phyloP scores from a whole-genome alignment of 1,140 invertebrate species.

The Xylocopa sonorina region DNA sequence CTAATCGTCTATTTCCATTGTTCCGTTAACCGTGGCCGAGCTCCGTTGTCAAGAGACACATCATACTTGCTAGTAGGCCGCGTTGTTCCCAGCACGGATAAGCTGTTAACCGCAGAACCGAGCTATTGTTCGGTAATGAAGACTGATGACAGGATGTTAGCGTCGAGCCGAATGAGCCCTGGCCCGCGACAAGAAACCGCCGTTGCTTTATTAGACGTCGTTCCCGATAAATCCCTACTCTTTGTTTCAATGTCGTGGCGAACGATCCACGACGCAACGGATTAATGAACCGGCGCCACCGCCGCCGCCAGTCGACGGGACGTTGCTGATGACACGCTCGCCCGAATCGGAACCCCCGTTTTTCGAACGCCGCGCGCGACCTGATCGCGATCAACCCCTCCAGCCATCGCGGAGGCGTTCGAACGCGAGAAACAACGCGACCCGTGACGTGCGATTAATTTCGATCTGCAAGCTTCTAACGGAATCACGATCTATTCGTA shows the following conservation, averaged over 20 bases:
- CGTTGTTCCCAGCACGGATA: conserved; percentile 66
- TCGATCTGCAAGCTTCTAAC: no score
- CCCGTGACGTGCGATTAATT: no score
- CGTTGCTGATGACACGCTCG: conserved; percentile 18
- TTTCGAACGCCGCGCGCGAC: not conserved
- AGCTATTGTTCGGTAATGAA: conserved; percentile 74
- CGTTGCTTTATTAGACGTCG: conserved; percentile 77
- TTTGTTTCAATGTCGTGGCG: conserved; percentile 71
- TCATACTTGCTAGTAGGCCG: conserved; percentile 56
- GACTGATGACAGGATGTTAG: conserved; percentile 74
- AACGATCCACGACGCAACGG: conserved; percentile 65
- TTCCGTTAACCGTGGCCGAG: conserved; percentile 66
- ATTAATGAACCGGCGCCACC: conserved; percentile 73
- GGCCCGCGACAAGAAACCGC: conserved; percentile 71
- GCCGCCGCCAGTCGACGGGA: conserved; percentile 27
- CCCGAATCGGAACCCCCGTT: conserved; percentile 13
- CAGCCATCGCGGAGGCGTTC: no score
- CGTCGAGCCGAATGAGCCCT: conserved; percentile 66
- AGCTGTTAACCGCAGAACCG: conserved; percentile 68
- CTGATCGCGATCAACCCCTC: no score
- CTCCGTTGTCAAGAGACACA: conserved; percentile 67
- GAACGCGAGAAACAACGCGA: no score
- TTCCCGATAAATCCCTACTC: conserved; percentile 72
- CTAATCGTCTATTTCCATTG: conserved; percentile 67
- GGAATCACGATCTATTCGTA: no score